Base-by-base conservation (phyloP, 2,888 invertebrate species). In the Dioctria linearis region DNA sequence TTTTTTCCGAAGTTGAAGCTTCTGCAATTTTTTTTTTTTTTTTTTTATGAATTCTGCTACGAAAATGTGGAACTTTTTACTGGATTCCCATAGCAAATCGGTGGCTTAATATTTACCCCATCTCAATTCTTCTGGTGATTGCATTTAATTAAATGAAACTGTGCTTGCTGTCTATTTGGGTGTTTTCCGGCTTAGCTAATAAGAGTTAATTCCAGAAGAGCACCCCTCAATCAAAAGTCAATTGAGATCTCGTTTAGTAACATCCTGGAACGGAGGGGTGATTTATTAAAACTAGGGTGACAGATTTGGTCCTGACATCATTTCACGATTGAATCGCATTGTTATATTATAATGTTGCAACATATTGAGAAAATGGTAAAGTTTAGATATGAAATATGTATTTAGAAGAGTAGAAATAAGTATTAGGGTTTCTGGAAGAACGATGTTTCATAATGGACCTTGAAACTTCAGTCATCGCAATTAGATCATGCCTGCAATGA, bases 191-290 rank as follows among this genome's bases (percentile, higher is more conserved):
- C 51, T 71, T 71, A 71, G 51, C 39, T 71, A 37, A 71, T 6
- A 37, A n/a, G 71, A 51, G 39, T 71, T 71, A 51, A 71, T 71
- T 51, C 51, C 54, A 71, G 39, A 13, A 51, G 40, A 54, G 51
- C 54, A 46, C 51, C 71, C 69, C 54, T 71, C 71, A 51, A 71
- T 71, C 71, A 71, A 71, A 71, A 71, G 71, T 71, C 71, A 71
- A 71, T 71, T 71, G 71, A 3, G 54, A 51, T 5, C 71, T 71
- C 71, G 71, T 71, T 57, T 71, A 37, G 71, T 13, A 8, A 9
- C 5, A 25, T 3, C 25, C 42, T 5, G 5, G n/a, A 25, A 67
- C 4, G 9, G 37, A 25, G 51, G 71, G 71, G 71, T 54, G 39
- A 51, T 5, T 57, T 49, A 5, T 39, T 39, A 4, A 54, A 49